Conservation (phyloP, 2,113 vertebrate species). For the Ranitomeya imitator region DNA sequence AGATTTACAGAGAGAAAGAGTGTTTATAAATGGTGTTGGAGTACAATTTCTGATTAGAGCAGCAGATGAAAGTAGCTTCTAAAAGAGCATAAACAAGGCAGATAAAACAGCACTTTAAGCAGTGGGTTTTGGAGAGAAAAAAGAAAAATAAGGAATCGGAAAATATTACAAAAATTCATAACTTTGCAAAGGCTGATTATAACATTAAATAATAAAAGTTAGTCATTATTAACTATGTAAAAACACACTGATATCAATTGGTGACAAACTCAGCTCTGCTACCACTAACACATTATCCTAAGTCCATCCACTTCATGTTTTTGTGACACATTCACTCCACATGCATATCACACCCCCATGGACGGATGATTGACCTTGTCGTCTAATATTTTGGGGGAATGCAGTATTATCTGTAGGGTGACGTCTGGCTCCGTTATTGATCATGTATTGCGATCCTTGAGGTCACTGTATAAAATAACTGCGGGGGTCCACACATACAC, state of each 20-base stretch:
- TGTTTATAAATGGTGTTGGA: too few relatives aligned
- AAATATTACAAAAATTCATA: too few relatives aligned
- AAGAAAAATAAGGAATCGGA: too few relatives aligned
- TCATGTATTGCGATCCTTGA: neutral
- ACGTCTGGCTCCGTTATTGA: neutral
- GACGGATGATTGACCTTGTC: neutral
- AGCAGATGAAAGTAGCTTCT: too few relatives aligned
- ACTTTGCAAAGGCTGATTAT: too few relatives aligned
- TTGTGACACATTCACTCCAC: neutral
- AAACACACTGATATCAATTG: neutral
- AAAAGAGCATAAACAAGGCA: too few relatives aligned
- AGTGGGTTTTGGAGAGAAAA: too few relatives aligned
- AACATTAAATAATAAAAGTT: too few relatives aligned
- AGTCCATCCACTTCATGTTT: neutral
- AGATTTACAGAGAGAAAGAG: too few relatives aligned
- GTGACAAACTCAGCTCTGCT: constrained; percentile 7
- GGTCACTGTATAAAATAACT: neutral
- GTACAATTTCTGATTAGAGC: too few relatives aligned
- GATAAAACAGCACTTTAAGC: too few relatives aligned
- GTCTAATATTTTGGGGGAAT: neutral
- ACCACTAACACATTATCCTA: neutral
- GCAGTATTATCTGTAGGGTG: neutral
- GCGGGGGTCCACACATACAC: neutral
- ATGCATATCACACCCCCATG: neutral
- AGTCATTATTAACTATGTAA: neutral